phyloP scores from a whole-genome alignment of 2,797 vertebrate genomes.

The Chloroceryle amazona region DNA sequence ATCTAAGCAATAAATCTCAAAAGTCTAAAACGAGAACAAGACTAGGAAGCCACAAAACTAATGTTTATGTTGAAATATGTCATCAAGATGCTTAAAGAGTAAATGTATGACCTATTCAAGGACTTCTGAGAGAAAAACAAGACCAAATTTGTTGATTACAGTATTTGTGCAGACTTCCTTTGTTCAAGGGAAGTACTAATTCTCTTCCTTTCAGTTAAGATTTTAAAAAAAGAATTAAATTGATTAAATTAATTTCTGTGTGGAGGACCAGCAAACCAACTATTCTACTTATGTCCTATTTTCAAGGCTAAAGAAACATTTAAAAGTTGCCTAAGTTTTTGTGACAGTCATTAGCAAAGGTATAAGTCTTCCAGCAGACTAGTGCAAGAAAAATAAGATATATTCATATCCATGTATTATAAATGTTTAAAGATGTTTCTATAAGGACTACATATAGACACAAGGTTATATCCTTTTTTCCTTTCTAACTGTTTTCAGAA shows the following conservation, averaged over 20 bases:
- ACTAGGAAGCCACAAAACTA: not conserved
- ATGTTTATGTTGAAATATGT: not conserved
- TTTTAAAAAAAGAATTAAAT: not conserved
- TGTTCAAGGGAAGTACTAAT: not conserved
- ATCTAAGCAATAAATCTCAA: not conserved
- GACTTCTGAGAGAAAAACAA: slow-evolving; percentile 8
- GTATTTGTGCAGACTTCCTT: not conserved
- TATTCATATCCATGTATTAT: not conserved
- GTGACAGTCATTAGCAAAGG: not conserved
- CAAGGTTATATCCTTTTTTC: not conserved
- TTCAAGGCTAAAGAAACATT: not conserved
- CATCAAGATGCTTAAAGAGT: slow-evolving; percentile 18
- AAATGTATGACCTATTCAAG: slow-evolving; percentile 12
- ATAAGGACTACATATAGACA: not conserved
- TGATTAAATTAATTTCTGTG: not conserved
- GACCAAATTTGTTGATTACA: slow-evolving; percentile 17
- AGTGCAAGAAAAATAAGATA: not conserved
- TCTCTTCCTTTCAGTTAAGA: not conserved
- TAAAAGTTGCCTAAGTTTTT: not conserved
- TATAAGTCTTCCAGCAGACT: not conserved
- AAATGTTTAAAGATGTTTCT: slow-evolving; percentile 4
- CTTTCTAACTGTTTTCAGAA: not conserved
- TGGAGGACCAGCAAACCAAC: not conserved
- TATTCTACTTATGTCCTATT: not conserved
- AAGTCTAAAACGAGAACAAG: slow-evolving; percentile 2